Percentiles rank a stretch among this genome's conserved stretches.
Evolutionary conservation across 2,888 invertebrate genomes (phyloP).

Genomic region (Epistrophella euchroma): DNA sequence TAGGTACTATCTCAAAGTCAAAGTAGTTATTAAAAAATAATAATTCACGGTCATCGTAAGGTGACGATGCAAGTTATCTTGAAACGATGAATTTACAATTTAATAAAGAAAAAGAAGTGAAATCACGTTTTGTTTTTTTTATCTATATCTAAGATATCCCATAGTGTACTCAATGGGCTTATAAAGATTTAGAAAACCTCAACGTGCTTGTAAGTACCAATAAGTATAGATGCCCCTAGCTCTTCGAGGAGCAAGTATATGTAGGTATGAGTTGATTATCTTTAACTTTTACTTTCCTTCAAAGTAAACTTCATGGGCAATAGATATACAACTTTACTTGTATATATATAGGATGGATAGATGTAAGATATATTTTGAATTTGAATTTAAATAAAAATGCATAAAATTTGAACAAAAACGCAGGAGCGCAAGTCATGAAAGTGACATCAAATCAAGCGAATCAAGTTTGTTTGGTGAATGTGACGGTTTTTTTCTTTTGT

Average conservation of each 20-base stretch:
- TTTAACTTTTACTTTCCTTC: constrained; percentile 70
- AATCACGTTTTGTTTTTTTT: constrained; percentile 59
- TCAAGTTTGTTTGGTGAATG: constrained; percentile 61
- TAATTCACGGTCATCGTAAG: constrained; percentile 72
- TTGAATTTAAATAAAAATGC: constrained; percentile 64
- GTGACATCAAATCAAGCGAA: constrained; percentile 69
- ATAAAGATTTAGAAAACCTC: constrained; percentile 64
- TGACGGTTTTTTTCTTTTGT: background rate
- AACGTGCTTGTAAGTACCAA: constrained; percentile 57
- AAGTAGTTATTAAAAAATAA: constrained; percentile 61
- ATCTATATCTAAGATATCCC: constrained; percentile 27
- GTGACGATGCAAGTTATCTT: constrained; percentile 50
- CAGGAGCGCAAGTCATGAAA: constrained; percentile 58
- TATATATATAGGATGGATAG: constrained; percentile 12
- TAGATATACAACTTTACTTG: constrained; percentile 11
- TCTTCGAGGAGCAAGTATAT: constrained; percentile 37
- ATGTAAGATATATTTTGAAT: constrained; percentile 8
- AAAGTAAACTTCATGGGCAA: constrained; percentile 29
- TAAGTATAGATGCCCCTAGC: constrained; percentile 33
- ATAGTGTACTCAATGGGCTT: constrained; percentile 35
- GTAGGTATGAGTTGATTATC: background rate
- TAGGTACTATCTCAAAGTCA: constrained; percentile 56
- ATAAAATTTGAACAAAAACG: constrained; percentile 27
- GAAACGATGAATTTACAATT: constrained; percentile 23
- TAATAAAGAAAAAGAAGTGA: constrained; percentile 56